Evolutionary conservation across 2,113 vertebrate genomes (phyloP).

Genomic region (Talpa occidentalis): DNA sequence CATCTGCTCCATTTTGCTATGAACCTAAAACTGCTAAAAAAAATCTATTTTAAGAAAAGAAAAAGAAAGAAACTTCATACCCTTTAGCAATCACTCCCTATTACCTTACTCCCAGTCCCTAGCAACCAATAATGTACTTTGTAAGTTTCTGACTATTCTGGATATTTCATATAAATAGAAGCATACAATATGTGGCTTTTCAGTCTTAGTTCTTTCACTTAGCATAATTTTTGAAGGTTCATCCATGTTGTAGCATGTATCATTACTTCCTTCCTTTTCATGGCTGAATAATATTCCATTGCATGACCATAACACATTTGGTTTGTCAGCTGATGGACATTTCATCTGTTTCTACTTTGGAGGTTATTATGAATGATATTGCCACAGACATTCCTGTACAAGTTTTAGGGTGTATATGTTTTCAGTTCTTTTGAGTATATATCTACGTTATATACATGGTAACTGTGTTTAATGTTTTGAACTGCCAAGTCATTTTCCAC

Average conservation of each 20-base stretch:
- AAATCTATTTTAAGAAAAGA: neutral
- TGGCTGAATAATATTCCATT: neutral
- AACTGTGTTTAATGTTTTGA: neutral
- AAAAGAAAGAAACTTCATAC: neutral
- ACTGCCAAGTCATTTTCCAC: neutral
- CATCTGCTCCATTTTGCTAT: neutral
- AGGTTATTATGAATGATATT: neutral
- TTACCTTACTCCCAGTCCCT: neutral
- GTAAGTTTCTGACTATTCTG: neutral
- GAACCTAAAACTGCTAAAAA: neutral
- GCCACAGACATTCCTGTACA: neutral
- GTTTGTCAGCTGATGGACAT: neutral
- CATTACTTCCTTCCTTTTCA: neutral
- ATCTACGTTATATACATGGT: neutral
- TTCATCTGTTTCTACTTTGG: neutral
- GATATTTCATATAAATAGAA: neutral
- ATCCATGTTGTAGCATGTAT: neutral
- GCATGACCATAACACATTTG: neutral
- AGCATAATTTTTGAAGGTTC: neutral
- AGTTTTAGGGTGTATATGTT: neutral
- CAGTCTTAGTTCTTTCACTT: neutral
- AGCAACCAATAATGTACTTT: neutral
- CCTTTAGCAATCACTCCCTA: neutral
- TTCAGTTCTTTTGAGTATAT: neutral
- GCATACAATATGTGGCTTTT: neutral